A percentile compares a stretch with the other conserved stretches of the same genome.
Conservation (phyloP, 2,888 invertebrate species). For the Tachina grossa region DNA sequence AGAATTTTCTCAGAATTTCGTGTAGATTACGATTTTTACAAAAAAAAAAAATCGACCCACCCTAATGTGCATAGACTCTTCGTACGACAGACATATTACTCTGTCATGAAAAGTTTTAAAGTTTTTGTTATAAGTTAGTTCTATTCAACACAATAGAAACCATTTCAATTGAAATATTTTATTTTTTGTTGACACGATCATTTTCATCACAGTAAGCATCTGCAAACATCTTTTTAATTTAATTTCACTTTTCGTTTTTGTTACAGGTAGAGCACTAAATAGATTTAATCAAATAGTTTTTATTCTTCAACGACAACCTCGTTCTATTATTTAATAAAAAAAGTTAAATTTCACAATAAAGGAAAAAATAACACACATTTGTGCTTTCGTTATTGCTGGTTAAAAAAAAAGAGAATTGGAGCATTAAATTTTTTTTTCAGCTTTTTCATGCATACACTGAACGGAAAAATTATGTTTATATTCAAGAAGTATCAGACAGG, state of each 20-base stretch:
- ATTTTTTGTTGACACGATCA: conserved; percentile 65
- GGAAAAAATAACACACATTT: not conserved
- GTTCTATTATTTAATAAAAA: conserved; percentile 29
- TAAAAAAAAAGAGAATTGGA: not conserved
- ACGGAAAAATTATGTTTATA: not conserved
- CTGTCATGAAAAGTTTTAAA: conserved; percentile 19
- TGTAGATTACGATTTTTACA: too few relatives aligned
- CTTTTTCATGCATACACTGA: not conserved
- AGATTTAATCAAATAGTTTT: conserved; percentile 26
- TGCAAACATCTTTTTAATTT: conserved; percentile 62
- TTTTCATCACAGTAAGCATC: conserved; percentile 21
- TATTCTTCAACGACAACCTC: conserved; percentile 18
- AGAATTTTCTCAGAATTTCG: too few relatives aligned
- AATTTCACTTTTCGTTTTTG: not conserved
- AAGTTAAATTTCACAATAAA: not conserved
- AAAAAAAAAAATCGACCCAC: too few relatives aligned
- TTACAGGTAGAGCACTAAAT: conserved; percentile 52
- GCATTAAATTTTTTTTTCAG: not conserved
- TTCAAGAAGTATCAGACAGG: too few relatives aligned
- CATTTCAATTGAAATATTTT: conserved; percentile 55
- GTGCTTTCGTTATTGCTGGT: not conserved
- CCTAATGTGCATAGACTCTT: too few relatives aligned
- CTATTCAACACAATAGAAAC: conserved; percentile 34
- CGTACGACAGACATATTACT: conserved; percentile 29
- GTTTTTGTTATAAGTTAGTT: conserved; percentile 20